Conservation (phyloP, 2,797 vertebrate genomes). For the Halcyon smyrnensis region DNA sequence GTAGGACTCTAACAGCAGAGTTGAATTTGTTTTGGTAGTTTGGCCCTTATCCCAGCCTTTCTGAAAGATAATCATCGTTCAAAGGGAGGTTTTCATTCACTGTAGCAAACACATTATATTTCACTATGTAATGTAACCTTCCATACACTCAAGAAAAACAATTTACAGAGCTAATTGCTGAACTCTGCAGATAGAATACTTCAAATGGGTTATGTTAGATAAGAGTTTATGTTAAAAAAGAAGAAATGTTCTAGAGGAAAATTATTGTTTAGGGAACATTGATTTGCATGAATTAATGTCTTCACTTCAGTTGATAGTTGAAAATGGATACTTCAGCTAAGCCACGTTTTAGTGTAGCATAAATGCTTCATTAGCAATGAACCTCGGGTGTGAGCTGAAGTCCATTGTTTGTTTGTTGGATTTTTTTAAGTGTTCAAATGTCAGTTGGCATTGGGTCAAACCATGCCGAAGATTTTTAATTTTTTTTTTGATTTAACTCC, state of each 20-base stretch:
- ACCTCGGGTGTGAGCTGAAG: background rate
- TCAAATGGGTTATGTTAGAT: conserved; percentile 17
- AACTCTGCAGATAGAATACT: conserved; percentile 36
- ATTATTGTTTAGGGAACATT: conserved; percentile 51
- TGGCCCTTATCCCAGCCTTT: conserved; percentile 40
- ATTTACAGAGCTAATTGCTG: conserved; percentile 52
- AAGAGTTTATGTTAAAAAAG: conserved; percentile 40
- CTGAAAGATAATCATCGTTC: conserved; percentile 14
- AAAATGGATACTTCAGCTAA: conserved; percentile 28
- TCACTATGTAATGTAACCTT: conserved; percentile 34
- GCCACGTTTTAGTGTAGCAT: background rate
- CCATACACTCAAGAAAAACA: conserved; percentile 18
- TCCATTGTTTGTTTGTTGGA: background rate
- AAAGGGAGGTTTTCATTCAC: conserved; percentile 42
- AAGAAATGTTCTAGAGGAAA: conserved; percentile 25
- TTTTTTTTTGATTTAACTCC: too few species aligned
- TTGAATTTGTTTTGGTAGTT: background rate
- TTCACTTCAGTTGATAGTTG: conserved; percentile 43
- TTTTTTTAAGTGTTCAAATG: background rate
- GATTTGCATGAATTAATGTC: conserved; percentile 60
- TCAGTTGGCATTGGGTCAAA: background rate
- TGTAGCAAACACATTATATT: background rate
- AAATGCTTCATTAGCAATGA: background rate
- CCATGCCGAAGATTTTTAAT: background rate
- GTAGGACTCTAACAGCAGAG: background rate